Evolutionary conservation across 2,797 vertebrate genomes (phyloP).

Genomic region (Pyrrhura leucotis): DNA sequence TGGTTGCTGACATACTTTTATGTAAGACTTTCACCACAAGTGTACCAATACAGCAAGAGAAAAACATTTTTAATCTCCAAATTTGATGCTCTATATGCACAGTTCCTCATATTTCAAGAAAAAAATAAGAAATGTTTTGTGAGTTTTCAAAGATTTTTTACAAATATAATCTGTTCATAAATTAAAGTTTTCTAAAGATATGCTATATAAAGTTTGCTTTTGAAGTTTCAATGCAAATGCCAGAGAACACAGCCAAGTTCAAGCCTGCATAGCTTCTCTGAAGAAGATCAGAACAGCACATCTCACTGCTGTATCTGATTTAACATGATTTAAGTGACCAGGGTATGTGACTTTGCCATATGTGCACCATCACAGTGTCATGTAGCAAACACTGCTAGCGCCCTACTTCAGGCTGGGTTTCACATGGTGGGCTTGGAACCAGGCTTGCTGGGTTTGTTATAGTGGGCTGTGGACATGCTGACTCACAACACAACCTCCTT

Average conservation of each 20-base stretch:
- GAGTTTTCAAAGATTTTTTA: background rate
- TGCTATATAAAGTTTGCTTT: rapidly evolving
- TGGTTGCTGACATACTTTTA: background rate
- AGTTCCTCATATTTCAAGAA: background rate
- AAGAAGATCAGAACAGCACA: background rate
- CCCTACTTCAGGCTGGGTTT: background rate
- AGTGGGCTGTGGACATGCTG: rapidly evolving
- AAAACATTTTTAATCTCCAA: background rate
- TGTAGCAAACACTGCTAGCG: background rate
- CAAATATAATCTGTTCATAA: background rate
- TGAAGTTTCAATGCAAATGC: background rate
- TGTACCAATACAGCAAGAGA: background rate
- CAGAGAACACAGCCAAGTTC: background rate
- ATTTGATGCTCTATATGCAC: background rate
- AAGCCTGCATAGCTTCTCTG: background rate
- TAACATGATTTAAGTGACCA: background rate
- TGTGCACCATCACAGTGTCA: rapidly evolving
- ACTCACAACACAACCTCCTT: background rate
- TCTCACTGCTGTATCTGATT: background rate
- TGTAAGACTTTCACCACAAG: slow-evolving; percentile 19
- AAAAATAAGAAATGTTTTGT: background rate
- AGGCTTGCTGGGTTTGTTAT: background rate
- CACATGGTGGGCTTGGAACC: background rate
- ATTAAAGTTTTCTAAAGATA: background rate
- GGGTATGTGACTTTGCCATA: background rate